These are phyloP conservation scores for Leptinotarsa undecemlineata DNA, from an alignment of 1,140 invertebrate species.

Conservation along the genomic window DNA sequence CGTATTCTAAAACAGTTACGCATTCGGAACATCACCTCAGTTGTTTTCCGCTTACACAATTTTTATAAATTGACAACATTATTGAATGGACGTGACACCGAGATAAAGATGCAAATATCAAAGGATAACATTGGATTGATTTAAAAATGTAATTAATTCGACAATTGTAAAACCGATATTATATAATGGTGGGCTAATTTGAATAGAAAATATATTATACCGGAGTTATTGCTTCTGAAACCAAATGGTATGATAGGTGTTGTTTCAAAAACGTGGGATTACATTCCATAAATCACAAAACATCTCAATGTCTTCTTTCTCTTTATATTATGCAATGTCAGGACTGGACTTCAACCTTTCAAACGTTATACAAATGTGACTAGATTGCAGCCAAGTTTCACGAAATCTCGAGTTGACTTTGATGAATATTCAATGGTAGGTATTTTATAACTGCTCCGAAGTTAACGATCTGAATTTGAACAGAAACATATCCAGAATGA, in stretches of 20 bases:
- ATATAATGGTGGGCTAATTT: not conserved
- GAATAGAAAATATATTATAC: not conserved
- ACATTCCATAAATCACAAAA: slow-evolving; percentile 3
- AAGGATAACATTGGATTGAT: not conserved
- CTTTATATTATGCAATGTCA: slow-evolving; percentile 1
- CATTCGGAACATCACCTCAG: too few species aligned
- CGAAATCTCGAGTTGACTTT: too few species aligned
- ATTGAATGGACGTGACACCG: not conserved
- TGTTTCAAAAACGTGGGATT: not conserved
- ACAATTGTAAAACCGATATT: not conserved
- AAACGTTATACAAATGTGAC: too few species aligned
- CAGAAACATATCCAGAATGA: too few species aligned
- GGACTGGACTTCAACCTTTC: not conserved
- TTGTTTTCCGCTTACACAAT: too few species aligned
- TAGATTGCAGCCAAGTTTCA: too few species aligned
- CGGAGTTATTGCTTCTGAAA: not conserved
- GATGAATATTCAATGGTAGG: too few species aligned
- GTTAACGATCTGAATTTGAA: too few species aligned
- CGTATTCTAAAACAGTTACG: too few species aligned
- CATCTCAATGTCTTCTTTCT: slow-evolving; percentile 8
- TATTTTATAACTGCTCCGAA: too few species aligned
- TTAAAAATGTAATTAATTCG: not conserved
- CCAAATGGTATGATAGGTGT: not conserved
- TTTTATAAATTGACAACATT: not conserved
- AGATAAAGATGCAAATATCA: slow-evolving; percentile 1